phyloP scores from a whole-genome alignment of 2,888 invertebrate species.

The Thymelicus sylvestris region DNA sequence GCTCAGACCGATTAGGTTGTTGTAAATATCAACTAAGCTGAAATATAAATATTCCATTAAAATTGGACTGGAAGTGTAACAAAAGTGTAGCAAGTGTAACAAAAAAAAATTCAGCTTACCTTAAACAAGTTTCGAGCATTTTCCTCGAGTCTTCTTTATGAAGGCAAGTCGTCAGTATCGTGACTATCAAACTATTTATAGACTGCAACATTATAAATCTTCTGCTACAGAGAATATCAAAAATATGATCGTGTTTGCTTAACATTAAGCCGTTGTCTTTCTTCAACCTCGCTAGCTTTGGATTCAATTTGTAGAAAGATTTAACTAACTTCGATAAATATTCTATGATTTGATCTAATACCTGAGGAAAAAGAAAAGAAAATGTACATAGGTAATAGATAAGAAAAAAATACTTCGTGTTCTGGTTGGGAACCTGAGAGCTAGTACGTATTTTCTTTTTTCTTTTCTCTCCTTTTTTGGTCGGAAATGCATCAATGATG shows the following conservation, averaged over 20 bases:
- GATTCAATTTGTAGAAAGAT: conserved; percentile 81
- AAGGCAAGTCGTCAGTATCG: conserved; percentile 79
- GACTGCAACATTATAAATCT: conserved; percentile 84
- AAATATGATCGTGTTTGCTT: conserved; percentile 81
- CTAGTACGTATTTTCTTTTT: no score
- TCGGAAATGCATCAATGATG: no score
- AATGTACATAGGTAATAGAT: no score
- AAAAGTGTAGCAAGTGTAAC: neutral
- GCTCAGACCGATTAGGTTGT: conserved; percentile 85
- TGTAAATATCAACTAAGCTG: conserved; percentile 87
- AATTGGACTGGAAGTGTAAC: no score
- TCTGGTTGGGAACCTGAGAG: no score
- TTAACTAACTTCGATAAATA: conserved; percentile 80
- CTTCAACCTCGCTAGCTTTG: conserved; percentile 75
- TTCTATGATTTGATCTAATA: conserved; percentile 84
- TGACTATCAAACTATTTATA: conserved; percentile 79
- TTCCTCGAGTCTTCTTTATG: conserved; percentile 85
- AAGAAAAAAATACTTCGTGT: no score
- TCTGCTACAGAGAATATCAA: conserved; percentile 79
- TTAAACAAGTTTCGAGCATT: conserved; percentile 82
- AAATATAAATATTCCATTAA: conserved; percentile 47
- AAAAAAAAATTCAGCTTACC: conserved; percentile 62
- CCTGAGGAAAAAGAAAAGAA: conserved; percentile 65
- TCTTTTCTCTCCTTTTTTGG: no score
- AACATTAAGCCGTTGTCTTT: conserved; percentile 68